Conservation (phyloP, 2,113 vertebrate genomes). For the Ciconia boyciana region DNA sequence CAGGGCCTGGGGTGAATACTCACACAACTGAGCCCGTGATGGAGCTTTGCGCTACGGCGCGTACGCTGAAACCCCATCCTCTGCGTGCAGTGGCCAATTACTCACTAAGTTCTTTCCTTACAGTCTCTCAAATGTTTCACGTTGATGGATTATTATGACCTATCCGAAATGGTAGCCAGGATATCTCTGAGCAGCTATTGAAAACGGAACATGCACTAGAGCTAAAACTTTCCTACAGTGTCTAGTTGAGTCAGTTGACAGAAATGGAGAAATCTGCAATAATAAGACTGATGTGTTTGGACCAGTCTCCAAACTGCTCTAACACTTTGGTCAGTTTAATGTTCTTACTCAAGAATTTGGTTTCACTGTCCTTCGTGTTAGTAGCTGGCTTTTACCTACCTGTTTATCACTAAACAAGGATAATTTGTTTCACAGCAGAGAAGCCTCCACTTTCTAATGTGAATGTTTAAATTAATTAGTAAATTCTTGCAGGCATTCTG, state of each 20-base stretch:
- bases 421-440: neutral
- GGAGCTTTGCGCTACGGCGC: neutral
- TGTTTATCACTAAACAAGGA: neutral
- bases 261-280: neutral
- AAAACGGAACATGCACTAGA: neutral
- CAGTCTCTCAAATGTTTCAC: neutral
- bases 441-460: neutral
- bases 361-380: neutral
- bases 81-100: neutral
- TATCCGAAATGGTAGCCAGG: neutral
- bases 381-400: neutral
- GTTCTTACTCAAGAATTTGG: neutral
- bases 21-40: neutral
- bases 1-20: neutral
- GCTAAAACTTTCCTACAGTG: neutral
- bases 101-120: neutral
- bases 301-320: neutral
- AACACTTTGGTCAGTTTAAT: neutral
- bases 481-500: neutral
- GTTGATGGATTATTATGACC: neutral
- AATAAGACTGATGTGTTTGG: rapidly evolving
- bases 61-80: neutral
- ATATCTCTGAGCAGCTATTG: neutral
- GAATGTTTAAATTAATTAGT: neutral
- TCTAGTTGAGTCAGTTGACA: neutral